Evolutionary conservation across 2,797 vertebrate genomes (phyloP).

Genomic region (Scomberomorus guttatus): DNA sequence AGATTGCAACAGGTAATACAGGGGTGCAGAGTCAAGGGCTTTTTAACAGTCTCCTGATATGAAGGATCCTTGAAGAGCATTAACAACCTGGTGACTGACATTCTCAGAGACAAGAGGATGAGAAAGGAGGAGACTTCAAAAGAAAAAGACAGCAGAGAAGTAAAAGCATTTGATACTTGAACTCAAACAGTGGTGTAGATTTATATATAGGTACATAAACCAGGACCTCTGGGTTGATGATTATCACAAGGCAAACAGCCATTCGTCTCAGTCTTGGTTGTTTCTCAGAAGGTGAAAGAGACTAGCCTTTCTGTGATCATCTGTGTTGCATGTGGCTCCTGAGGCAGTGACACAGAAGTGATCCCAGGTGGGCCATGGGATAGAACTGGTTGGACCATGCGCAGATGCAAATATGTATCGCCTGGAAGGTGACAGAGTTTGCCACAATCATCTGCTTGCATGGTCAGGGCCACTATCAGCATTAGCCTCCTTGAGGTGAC

Average conservation of each 20-base stretch:
- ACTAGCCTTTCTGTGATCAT: neutral
- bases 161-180: neutral
- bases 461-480: neutral
- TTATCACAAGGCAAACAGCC: neutral
- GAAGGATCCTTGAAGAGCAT: conserved; percentile 63
- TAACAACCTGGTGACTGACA: conserved; percentile 37
- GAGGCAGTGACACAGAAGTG: neutral
- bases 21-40: conserved; percentile 55
- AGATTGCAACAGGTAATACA: conserved; percentile 60
- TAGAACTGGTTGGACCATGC: neutral
- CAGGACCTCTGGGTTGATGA: neutral
- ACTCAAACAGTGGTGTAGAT: neutral
- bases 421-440: neutral
- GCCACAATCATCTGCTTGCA: neutral
- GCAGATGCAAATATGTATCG: neutral
- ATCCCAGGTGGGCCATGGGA: neutral
- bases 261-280: neutral
- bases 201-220: neutral
- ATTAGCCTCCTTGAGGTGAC: neutral
- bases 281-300: neutral
- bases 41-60: conserved; percentile 54
- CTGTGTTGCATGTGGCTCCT: neutral
- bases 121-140: conserved; percentile 13
- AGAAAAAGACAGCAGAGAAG: neutral
- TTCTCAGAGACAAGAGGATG: conserved; percentile 44